Conservation (phyloP, 1,140 invertebrate genomes). For the Neodiprion fabricii region DNA sequence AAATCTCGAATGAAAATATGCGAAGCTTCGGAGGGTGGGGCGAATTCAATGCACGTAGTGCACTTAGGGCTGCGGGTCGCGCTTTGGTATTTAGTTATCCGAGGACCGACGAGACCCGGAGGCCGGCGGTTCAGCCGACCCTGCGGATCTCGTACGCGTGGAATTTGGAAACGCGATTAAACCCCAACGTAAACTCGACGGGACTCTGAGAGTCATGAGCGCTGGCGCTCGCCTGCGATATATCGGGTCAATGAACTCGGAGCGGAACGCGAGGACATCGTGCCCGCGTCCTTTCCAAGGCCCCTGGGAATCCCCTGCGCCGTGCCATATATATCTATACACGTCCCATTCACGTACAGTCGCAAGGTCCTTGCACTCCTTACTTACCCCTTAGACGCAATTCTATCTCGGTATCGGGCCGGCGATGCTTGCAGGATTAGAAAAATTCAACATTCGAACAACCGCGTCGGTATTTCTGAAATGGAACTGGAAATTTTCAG, state of each 20-base stretch:
- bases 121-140: background rate
- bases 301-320: background rate
- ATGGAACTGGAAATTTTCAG: too few species aligned
- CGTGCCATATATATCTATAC: too few species aligned
- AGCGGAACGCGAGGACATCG: background rate
- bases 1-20: too few species aligned
- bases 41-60: constrained; percentile 7
- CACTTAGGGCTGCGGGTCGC: background rate
- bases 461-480: too few species aligned
- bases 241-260: background rate
- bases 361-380: too few species aligned
- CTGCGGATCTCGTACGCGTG: background rate
- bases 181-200: background rate
- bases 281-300: background rate
- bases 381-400: too few species aligned
- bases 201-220: background rate
- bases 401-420: too few species aligned
- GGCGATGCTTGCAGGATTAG: too few species aligned
- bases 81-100: constrained; percentile 1
- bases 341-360: too few species aligned
- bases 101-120: background rate
- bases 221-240: background rate
- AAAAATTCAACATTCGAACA: too few species aligned
- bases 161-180: constrained; percentile 5
- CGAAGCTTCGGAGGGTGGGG: background rate